These are phyloP conservation scores for Epirrita christyi DNA, from an alignment of 2,888 invertebrate species.

Conservation along the genomic window DNA sequence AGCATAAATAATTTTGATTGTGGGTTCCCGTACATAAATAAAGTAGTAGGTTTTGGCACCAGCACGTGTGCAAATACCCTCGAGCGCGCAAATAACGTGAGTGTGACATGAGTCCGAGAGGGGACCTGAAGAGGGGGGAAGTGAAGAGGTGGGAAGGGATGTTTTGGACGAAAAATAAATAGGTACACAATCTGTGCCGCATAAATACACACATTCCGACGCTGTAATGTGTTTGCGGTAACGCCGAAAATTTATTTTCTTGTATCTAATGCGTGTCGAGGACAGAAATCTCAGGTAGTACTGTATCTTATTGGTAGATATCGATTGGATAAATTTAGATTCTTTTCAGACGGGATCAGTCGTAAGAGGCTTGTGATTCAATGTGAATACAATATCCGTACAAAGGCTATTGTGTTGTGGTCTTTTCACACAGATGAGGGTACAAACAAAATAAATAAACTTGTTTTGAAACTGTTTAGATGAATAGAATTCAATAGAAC, in stretches of 20 bases:
- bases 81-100: constrained; percentile 69
- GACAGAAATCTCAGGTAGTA: constrained; percentile 9
- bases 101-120: constrained; percentile 54
- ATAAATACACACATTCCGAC: constrained; percentile 72
- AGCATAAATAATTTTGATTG: constrained; percentile 80
- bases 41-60: constrained; percentile 66
- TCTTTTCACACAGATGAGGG: neutral
- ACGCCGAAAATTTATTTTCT: constrained; percentile 59
- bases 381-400: neutral
- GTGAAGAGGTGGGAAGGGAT: constrained; percentile 40
- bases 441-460: neutral
- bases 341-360: neutral
- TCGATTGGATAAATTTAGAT: neutral
- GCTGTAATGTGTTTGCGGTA: constrained; percentile 78
- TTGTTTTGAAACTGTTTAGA: neutral
- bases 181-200: constrained; percentile 73
- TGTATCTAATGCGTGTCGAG: constrained; percentile 34
- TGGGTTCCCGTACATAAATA: constrained; percentile 70
- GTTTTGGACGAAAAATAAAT: constrained; percentile 71
- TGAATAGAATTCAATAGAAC: neutral
- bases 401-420: neutral
- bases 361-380: neutral
- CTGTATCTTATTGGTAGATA: neutral
- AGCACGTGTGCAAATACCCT: constrained; percentile 66
- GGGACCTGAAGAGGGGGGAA: constrained; percentile 37